These are phyloP conservation scores for Aphaenogaster ashmeadi DNA, from an alignment of 1,140 invertebrate genomes.

Conservation along the genomic window DNA sequence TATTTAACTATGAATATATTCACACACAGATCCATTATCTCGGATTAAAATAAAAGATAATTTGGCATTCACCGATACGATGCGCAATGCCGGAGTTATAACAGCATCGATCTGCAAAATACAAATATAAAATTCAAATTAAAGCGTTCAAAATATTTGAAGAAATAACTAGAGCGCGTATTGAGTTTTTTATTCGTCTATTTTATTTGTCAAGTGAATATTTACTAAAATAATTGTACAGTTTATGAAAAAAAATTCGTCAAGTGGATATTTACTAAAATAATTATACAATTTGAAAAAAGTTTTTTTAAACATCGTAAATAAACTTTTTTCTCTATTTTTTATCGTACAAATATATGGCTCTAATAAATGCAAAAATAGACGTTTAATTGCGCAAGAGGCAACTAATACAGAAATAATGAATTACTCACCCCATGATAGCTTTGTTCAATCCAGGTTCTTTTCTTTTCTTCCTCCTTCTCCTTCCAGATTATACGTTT, in stretches of 20 bases:
- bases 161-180: background rate
- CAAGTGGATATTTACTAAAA: background rate
- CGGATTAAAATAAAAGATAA: conserved; percentile 28
- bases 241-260: background rate
- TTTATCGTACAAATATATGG: background rate
- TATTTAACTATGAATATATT: background rate
- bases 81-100: background rate
- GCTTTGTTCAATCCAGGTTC: background rate
- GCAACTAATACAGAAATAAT: background rate
- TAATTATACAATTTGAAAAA: background rate
- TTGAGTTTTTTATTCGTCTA: background rate
- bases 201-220: background rate
- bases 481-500: background rate
- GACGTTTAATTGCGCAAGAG: background rate
- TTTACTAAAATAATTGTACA: conserved; percentile 7
- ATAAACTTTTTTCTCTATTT: background rate
- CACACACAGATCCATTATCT: background rate
- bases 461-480: background rate
- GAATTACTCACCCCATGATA: background rate
- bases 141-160: background rate
- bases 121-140: conserved; percentile 6
- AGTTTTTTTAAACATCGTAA: background rate
- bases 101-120: background rate
- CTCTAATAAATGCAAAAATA: background rate
- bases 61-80: too few species aligned